phyloP scores from a whole-genome alignment of 2,113 vertebrate genomes.

The Periophthalmus modestus region DNA sequence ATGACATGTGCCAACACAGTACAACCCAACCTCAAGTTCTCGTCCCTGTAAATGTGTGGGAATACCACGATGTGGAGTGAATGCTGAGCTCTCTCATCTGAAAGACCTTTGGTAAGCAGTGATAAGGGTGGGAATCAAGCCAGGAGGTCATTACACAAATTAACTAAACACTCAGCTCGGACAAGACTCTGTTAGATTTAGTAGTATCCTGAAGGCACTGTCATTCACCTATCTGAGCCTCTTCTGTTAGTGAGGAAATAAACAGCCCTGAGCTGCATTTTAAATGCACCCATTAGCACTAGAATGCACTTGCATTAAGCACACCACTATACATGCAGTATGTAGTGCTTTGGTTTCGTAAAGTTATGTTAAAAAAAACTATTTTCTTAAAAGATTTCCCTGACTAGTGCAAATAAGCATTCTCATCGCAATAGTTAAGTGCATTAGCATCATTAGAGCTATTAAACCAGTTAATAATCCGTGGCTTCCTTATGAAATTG shows the following conservation, averaged over 20 bases:
- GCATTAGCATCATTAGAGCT: neutral
- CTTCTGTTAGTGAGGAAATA: neutral
- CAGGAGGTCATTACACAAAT: conserved; percentile 60
- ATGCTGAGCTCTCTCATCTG: conserved; percentile 2
- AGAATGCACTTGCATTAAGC: neutral
- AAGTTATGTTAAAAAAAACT: no score
- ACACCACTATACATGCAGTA: neutral
- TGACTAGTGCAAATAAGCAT: neutral
- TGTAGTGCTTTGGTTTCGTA: neutral
- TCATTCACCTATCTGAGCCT: conserved; percentile 8
- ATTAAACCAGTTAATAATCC: conserved; percentile 8
- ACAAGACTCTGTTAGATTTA: conserved; percentile 24
- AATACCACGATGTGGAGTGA: conserved; percentile 25
- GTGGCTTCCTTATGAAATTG: conserved; percentile 5
- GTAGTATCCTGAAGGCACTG: neutral
- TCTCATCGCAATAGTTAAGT: neutral
- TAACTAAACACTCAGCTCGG: conserved; percentile 20
- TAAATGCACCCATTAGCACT: neutral
- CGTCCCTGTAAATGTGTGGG: conserved; percentile 7
- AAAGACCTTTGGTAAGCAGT: conserved; percentile 25
- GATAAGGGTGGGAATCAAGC: conserved; percentile 41
- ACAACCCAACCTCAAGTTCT: conserved; percentile 13
- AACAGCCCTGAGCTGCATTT: neutral
- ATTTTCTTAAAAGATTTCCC: neutral
- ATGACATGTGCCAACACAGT: conserved; percentile 30